phyloP scores from a whole-genome alignment of 2,797 vertebrate species.

The Arctocebus calabarensis region DNA sequence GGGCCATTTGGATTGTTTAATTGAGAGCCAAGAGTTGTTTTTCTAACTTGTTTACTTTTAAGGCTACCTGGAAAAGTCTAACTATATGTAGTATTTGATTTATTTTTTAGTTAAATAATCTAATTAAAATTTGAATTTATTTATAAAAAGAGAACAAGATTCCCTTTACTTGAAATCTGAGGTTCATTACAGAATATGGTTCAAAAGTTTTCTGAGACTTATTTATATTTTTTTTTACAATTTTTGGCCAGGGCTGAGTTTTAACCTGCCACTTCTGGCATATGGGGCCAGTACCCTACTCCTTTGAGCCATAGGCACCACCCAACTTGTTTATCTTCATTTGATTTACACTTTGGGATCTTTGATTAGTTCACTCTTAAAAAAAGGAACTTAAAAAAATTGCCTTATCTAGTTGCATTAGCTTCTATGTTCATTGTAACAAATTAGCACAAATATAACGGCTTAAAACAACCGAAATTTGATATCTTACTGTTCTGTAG shows the following conservation, averaged over 20 bases:
- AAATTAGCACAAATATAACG: not conserved
- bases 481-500: not conserved
- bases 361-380: not conserved
- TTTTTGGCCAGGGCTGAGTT: too few relatives aligned
- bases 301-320: too few relatives aligned
- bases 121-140: not conserved
- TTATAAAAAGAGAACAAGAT: not conserved
- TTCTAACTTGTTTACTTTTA: not conserved
- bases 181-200: not conserved
- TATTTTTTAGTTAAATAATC: slow-evolving; percentile 30
- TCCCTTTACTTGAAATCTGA: slow-evolving; percentile 8
- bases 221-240: not conserved
- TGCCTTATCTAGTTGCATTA: not conserved
- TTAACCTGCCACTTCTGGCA: too few relatives aligned
- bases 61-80: not conserved
- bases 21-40: not conserved
- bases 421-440: not conserved
- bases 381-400: not conserved
- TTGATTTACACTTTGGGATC: not conserved
- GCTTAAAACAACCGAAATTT: not conserved
- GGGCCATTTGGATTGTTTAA: not conserved
- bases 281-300: too few relatives aligned
- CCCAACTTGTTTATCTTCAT: not conserved
- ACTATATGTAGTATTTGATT: not conserved
- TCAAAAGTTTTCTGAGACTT: not conserved